Evolutionary conservation across 2,888 invertebrate genomes (phyloP).

Genomic region (Acrocyrtus sp.): DNA sequence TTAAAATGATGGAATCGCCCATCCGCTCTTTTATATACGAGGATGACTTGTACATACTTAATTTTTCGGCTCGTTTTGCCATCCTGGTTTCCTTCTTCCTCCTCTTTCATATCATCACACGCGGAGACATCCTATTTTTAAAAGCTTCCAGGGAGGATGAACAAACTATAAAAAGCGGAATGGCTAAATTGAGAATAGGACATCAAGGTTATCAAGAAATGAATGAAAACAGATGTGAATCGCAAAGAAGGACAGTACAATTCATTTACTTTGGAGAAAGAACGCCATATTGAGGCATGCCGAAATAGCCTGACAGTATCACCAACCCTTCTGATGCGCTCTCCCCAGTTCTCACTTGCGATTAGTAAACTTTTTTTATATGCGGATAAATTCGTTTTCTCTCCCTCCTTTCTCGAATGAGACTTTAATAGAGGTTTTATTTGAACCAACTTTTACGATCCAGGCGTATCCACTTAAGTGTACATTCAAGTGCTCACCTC

Average conservation of each 20-base stretch:
- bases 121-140: not conserved
- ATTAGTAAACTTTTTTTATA: no score
- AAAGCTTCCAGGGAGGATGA: not conserved
- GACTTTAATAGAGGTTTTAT: slow-evolving; percentile 18
- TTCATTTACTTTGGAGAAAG: not conserved
- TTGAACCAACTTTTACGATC: slow-evolving; percentile 1
- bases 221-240: not conserved
- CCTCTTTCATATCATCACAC: not conserved
- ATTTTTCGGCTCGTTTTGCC: not conserved
- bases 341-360: no score
- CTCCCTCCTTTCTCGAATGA: slow-evolving; percentile 6
- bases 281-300: no score
- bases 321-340: no score
- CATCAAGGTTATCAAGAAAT: not conserved
- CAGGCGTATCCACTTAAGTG: not conserved
- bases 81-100: not conserved
- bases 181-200: slow-evolving; percentile 4
- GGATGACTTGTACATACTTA: not conserved
- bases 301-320: no score
- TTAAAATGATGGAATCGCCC: slow-evolving; percentile 20
- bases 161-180: not conserved
- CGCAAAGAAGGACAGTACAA: no score
- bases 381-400: no score
- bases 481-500: not conserved
- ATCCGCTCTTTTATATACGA: not conserved